Evolutionary conservation across 2,113 vertebrate species (phyloP), one percentile per base, ranked within the genome.

Genomic region (Carlito syrichta): DNA sequence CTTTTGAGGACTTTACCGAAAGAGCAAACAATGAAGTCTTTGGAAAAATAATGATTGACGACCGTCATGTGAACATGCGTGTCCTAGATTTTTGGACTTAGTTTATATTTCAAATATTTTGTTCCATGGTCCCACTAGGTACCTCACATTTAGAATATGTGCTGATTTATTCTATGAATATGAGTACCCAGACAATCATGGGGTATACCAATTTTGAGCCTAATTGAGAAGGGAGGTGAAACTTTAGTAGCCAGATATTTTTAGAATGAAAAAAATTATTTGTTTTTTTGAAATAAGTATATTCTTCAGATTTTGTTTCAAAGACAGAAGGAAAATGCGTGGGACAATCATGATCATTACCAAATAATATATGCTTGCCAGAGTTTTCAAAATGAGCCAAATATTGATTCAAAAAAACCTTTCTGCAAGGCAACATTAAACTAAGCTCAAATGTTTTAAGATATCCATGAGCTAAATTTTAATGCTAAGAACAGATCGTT

Each of bases 401-500:
- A 78, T 96, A 96, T 91, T 96, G 96, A 97, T 96, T 96, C 90
- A 56, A 40, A 85, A 84, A 84, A 63, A 73, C 35, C n/a, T 32
- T 54, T 98, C 89, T 92, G 32, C 96, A 91, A 83, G 62, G 17
- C 20, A 89, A 95, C 94, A 88, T 96, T 96, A 94, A 93, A 74
- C 22, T 86, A 62, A 43, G 92, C 84, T 94, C 52, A 83, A 95
- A 73, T 93, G 38, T 92, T 96, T 95, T 62, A 95, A 91, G 91
- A 91, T 96, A 78, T 73, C 91, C 27, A 30, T 93, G 74, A 91
- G 40, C 94, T 95, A 92, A 96, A n/a, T 93, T 89, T 92, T 97
- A 97, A 97, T 97, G 88, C 40, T 96, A 92, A 97, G 71, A 97
- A 91, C 94, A 97, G 97, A 97, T 83, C 94, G 78, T 38, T 83